phyloP scores from a whole-genome alignment of 2,113 vertebrate genomes.

The Bos indicus region DNA sequence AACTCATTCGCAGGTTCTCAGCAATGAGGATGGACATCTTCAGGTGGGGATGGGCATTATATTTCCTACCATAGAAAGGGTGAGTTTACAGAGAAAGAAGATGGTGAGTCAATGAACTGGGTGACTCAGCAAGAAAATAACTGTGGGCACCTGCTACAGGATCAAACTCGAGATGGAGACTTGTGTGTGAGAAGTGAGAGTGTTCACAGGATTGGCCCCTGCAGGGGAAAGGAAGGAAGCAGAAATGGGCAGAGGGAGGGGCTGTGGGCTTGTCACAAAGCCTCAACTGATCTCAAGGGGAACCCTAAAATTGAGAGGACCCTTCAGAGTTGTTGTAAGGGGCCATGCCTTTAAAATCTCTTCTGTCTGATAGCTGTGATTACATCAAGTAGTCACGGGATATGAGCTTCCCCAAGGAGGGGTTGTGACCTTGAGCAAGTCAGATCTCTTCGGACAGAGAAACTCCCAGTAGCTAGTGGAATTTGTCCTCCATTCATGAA shows the following conservation, averaged over 20 bases:
- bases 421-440: not conserved
- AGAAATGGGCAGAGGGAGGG: not conserved
- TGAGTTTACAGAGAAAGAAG: not conserved
- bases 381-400: not conserved
- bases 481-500: not conserved
- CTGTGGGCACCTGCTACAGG: not conserved
- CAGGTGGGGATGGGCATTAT: not conserved
- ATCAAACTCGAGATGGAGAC: not conserved
- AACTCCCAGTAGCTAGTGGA: not conserved
- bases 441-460: not conserved
- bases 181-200: not conserved
- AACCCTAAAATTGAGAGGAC: not conserved
- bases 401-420: not conserved
- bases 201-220: not conserved
- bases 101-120: not conserved
- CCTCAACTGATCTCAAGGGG: not conserved
- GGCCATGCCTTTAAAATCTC: not conserved
- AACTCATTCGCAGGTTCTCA: not conserved
- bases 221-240: not conserved
- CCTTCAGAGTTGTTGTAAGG: not conserved
- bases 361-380: not conserved
- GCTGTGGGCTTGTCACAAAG: not conserved
- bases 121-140: not conserved
- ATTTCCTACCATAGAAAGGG: not conserved
- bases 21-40: not conserved